phyloP scores from a whole-genome alignment of 2,888 invertebrate species.

The Taenaris catops region DNA sequence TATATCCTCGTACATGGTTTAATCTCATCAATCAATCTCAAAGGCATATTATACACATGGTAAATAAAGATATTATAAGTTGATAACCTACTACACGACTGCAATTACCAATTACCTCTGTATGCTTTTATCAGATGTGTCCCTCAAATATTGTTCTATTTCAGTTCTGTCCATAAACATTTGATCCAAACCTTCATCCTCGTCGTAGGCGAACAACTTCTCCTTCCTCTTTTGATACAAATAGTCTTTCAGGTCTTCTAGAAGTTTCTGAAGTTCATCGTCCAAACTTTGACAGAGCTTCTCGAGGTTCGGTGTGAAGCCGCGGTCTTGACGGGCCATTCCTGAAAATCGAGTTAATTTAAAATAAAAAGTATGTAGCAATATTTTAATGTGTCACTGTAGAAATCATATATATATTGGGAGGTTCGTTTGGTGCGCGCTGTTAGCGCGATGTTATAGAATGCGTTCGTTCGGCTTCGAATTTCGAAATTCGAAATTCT shows the following conservation, averaged over 20 bases:
- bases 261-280: constrained; percentile 78
- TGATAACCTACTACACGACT: no score
- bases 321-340: constrained; percentile 88
- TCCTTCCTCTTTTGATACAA: constrained; percentile 73
- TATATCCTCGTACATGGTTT: no score
- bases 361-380: background rate
- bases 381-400: background rate
- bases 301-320: constrained; percentile 87
- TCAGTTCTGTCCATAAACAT: constrained; percentile 67
- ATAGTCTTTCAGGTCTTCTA: constrained; percentile 85
- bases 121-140: constrained; percentile 65
- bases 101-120: no score
- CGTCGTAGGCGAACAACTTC: constrained; percentile 50
- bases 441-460: no score
- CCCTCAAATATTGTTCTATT: constrained; percentile 73
- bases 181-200: constrained; percentile 53
- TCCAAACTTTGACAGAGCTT: constrained; percentile 85
- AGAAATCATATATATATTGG: no score
- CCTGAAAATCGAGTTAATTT: constrained; percentile 38
- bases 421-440: no score
- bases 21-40: no score
- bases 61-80: background rate
- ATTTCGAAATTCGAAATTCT: no score
- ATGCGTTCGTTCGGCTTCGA: no score
- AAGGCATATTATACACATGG: no score